Conservation (phyloP, 2,888 invertebrate genomes). For the Stramonita haemastoma region DNA sequence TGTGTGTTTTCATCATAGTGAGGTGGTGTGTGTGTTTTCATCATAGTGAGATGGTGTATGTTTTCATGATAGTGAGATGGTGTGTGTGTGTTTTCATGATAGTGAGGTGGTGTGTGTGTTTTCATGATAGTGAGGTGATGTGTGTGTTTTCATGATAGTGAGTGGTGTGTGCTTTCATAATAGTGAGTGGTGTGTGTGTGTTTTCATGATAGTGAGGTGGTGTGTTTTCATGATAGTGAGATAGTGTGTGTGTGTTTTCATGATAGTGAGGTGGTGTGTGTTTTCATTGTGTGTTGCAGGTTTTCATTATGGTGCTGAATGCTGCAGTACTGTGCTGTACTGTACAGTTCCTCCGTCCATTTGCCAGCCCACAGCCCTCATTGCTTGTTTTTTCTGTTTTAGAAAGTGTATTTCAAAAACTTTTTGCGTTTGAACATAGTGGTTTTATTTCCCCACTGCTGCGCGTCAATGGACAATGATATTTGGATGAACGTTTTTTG, state of each 20-base stretch:
- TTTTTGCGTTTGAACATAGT: not conserved
- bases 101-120: not conserved
- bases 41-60: too few relatives aligned
- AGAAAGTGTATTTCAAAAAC: not conserved
- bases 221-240: too few relatives aligned
- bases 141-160: not conserved
- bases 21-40: too few relatives aligned
- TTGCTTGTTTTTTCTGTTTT: not conserved
- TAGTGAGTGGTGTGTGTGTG: not conserved
- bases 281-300: constrained; percentile 11
- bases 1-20: constrained; percentile 32
- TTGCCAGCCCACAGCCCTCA: not conserved
- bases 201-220: too few relatives aligned
- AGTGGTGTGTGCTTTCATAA: constrained; percentile 16
- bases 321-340: not conserved
- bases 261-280: too few relatives aligned
- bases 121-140: too few relatives aligned
- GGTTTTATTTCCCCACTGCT: not conserved
- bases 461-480: not conserved
- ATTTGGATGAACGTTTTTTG: not conserved
- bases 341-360: constrained; percentile 22
- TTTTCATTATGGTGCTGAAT: constrained; percentile 36
- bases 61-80: too few relatives aligned
- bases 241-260: too few relatives aligned
- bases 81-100: constrained; percentile 30